These are phyloP conservation scores for Chrysodeixis includens DNA, from an alignment of 2,888 invertebrate genomes.

Conservation along the genomic window DNA sequence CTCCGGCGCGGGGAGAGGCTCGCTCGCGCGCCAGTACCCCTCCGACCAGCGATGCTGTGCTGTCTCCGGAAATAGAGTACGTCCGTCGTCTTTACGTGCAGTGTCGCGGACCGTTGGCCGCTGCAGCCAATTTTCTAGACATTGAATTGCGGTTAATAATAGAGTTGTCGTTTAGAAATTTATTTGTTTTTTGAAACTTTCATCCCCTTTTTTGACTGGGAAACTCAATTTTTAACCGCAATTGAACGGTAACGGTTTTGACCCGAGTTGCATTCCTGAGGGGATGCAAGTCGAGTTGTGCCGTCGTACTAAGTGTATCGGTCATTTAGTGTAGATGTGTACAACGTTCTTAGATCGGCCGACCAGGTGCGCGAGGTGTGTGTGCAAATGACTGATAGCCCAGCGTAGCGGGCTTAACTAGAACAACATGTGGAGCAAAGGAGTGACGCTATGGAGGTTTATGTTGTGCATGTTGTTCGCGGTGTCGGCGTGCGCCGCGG, in stretches of 20 bases:
- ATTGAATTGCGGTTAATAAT: conserved; percentile 81
- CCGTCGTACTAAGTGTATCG: conserved; percentile 60
- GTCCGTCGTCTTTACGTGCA: conserved; percentile 75
- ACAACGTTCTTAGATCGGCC: conserved; percentile 81
- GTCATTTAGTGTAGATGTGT: conserved; percentile 82
- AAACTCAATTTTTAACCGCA: conserved; percentile 56
- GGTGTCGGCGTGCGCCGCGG: conserved; percentile 80
- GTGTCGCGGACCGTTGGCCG: conserved; percentile 74
- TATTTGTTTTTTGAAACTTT: conserved; percentile 45
- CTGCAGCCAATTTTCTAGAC: conserved; percentile 72
- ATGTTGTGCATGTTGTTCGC: conserved; percentile 85
- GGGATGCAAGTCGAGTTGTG: conserved; percentile 74
- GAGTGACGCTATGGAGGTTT: conserved; percentile 87
- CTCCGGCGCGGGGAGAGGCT: conserved; percentile 75
- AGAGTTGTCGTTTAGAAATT: conserved; percentile 66
- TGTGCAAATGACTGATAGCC: conserved; percentile 88
- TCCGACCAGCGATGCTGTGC: conserved; percentile 90
- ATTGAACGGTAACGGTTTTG: conserved; percentile 73
- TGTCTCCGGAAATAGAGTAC: conserved; percentile 90
- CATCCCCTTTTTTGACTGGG: conserved; percentile 23
- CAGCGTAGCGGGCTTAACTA: conserved; percentile 82
- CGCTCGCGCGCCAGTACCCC: conserved; percentile 85
- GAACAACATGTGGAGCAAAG: conserved; percentile 87
- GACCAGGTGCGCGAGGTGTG: conserved; percentile 88
- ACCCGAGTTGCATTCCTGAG: conserved; percentile 78